Percentiles rank a stretch among this genome's conserved stretches.
These are phyloP conservation scores for Symphodus melops DNA, from an alignment of 2,113 vertebrate species.

Conservation along the genomic window DNA sequence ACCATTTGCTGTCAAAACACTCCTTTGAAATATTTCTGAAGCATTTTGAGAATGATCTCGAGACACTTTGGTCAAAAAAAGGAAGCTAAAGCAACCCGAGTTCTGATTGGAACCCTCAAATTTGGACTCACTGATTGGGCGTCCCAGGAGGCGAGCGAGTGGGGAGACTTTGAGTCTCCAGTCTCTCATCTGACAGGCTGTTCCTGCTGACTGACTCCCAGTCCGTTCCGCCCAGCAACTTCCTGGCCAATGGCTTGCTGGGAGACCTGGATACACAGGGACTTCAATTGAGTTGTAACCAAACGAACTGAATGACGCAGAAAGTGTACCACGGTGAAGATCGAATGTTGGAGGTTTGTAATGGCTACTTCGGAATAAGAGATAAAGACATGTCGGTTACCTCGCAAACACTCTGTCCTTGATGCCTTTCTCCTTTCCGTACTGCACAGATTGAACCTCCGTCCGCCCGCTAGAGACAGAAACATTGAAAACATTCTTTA, in stretches of 20 bases:
- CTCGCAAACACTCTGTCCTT: constrained; percentile 97
- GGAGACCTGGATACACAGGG: constrained; percentile 86
- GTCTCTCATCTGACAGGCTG: constrained; percentile 93
- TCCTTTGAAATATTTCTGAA: too few species aligned
- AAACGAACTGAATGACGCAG: neutral
- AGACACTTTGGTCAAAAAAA: too few species aligned
- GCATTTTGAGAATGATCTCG: neutral
- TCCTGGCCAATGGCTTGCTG: constrained; percentile 94
- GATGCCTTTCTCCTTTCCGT: constrained; percentile 98
- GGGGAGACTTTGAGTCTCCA: constrained; percentile 97
- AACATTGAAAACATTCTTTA: constrained; percentile 58
- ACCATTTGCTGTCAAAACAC: too few species aligned
- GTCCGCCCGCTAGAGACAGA: constrained; percentile 90
- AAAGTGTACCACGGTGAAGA: neutral
- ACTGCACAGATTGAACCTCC: constrained; percentile 98
- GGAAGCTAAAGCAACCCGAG: too few species aligned
- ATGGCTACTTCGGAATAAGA: neutral
- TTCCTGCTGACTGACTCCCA: constrained; percentile 97
- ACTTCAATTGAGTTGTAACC: neutral
- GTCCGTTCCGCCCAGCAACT: constrained; percentile 90
- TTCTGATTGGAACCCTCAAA: neutral
- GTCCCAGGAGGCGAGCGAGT: constrained; percentile 97
- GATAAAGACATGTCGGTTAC: constrained; percentile 76
- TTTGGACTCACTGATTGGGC: constrained; percentile 92
- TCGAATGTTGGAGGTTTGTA: neutral